Evolutionary conservation across 2,888 invertebrate genomes (phyloP), one percentile per base, ranked within the genome.

Genomic region (Hirtodrosophila trivittata): DNA sequence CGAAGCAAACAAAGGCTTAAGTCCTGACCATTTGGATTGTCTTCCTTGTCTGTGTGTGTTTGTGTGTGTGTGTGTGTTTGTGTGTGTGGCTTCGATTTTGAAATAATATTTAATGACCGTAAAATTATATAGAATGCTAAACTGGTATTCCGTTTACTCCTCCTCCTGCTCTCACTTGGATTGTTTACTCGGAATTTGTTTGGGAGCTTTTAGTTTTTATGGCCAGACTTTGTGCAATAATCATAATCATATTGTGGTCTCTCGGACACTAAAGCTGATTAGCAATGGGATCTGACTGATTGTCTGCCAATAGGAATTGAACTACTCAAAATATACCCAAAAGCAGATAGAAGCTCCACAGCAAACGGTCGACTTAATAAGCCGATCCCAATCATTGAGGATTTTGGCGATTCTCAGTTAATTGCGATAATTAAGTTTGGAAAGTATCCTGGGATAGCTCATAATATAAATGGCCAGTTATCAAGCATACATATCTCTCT

Each of bases 41-140:
- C 18, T 21, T 4, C 7, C 21, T 12, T 47, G 14, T 16, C 21
- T n/a, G 12, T 45, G 28, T 28, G 30, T 38, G 9, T 38, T 7
- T 43, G 6, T n/a, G 12, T 41, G 9, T 38, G n/a, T 43, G 6
- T n/a, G 12, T 41, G 10, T 41, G 13, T 32, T 21, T 54, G 50
- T 65, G 43, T 59, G 56, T 69, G 56, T 45, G 69, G 65, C 59
- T 73, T 83, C 74, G 80, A 86, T 77, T 85, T 77, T 67, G 52
- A 81, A 86, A 83, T 86, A 84, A 83, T 84, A 83, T 76, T 81
- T 86, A 83, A 83, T 86, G 87, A 71, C 85, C 87, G 87, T 86
- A 85, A 83, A 83, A 86, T 83, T 77, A 86, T 83, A 77, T 75
- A 57, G 69, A 66, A 75, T 62, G 64, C 52, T 51, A 64, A 80